Evolutionary conservation across 2,113 vertebrate species (phyloP).

Genomic region (Muntiacus muntjak): DNA sequence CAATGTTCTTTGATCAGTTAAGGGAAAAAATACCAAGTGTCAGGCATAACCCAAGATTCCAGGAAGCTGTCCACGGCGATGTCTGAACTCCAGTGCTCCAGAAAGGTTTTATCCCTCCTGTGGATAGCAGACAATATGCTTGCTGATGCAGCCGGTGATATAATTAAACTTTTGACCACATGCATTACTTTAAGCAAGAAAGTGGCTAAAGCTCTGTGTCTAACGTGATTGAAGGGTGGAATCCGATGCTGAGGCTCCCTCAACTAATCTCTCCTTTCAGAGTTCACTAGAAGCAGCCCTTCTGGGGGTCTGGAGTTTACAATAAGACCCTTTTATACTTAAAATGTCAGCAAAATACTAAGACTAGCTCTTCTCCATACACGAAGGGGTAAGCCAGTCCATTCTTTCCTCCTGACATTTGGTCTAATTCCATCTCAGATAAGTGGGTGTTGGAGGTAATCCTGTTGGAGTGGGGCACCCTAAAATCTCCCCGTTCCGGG

Average conservation of each 20-base stretch:
- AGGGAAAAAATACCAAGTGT: constrained; percentile 63
- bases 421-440: constrained; percentile 72
- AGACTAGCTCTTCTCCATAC: constrained; percentile 66
- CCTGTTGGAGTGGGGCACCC: constrained; percentile 57
- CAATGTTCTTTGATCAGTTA: constrained; percentile 66
- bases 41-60: constrained; percentile 62
- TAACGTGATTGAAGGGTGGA: constrained; percentile 67
- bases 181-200: constrained; percentile 69
- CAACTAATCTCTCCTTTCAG: constrained; percentile 67
- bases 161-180: constrained; percentile 78
- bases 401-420: constrained; percentile 68
- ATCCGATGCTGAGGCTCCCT: constrained; percentile 61
- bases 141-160: constrained; percentile 61
- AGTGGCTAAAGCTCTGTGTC: constrained; percentile 63
- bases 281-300: constrained; percentile 54
- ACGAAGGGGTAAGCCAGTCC: constrained; percentile 54
- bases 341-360: constrained; percentile 69
- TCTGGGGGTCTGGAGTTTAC: constrained; percentile 65
- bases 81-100: constrained; percentile 38
- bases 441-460: constrained; percentile 73
- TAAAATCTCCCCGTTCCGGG: not conserved
- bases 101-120: constrained; percentile 64
- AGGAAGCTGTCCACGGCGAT: constrained; percentile 1
- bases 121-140: constrained; percentile 67
- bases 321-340: constrained; percentile 73